Evolutionary conservation across 2,113 vertebrate genomes (phyloP).

Genomic region (Nothocercus julius): DNA sequence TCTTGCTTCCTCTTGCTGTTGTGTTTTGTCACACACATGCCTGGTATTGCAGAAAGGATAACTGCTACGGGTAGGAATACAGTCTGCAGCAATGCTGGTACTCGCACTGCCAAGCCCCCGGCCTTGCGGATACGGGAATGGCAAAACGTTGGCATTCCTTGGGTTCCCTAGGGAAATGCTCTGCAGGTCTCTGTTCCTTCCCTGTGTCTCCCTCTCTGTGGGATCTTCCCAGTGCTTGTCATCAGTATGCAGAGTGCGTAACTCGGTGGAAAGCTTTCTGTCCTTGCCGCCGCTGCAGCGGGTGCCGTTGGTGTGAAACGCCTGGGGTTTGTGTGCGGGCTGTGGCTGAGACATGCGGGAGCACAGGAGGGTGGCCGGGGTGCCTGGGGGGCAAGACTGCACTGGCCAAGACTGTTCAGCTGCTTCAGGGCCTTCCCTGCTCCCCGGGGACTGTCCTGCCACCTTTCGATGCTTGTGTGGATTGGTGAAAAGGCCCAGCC

Average conservation of each 20-base stretch:
- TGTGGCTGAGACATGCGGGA: background rate
- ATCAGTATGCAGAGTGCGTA: background rate
- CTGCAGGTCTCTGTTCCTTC: background rate
- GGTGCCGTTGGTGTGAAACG: background rate
- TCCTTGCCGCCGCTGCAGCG: background rate
- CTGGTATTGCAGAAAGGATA: background rate
- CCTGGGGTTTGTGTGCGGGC: background rate
- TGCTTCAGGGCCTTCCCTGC: background rate
- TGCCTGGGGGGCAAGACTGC: background rate
- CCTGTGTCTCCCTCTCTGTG: no score
- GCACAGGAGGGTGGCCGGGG: background rate
- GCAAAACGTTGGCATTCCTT: background rate
- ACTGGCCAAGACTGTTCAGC: no score
- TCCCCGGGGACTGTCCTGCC: background rate
- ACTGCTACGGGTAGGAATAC: background rate
- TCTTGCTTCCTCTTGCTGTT: background rate
- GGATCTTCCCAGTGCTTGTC: no score
- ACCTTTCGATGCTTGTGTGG: background rate
- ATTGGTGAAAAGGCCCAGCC: background rate
- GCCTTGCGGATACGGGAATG: background rate
- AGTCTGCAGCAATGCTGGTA: background rate
- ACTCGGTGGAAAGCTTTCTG: background rate
- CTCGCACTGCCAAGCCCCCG: background rate
- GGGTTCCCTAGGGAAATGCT: background rate
- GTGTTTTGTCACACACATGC: background rate